Conservation (phyloP, 2,113 vertebrate species). For the Nothocercus julius region DNA sequence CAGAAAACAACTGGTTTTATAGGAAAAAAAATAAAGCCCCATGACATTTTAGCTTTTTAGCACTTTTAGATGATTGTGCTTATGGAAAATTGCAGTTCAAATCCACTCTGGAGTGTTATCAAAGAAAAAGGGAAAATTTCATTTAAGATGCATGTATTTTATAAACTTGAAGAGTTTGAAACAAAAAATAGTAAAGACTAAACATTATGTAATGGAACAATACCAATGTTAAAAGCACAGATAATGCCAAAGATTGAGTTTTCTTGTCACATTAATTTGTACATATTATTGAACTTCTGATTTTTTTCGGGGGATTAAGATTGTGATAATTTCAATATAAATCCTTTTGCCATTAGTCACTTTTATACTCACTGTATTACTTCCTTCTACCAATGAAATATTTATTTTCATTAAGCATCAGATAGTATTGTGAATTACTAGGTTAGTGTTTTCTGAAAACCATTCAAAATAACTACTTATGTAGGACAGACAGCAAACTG, state of each 20-base stretch:
- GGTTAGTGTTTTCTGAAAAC: background rate
- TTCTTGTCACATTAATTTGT: background rate
- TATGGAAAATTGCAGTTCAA: background rate
- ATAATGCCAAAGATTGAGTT: background rate
- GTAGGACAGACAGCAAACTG: background rate
- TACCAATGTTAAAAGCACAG: background rate
- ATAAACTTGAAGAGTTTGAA: background rate
- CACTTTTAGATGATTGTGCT: background rate
- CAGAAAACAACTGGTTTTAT: background rate
- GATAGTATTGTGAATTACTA: background rate
- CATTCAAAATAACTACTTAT: background rate
- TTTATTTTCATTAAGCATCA: background rate
- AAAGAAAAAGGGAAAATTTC: background rate
- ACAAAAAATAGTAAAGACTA: background rate
- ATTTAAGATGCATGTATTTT: background rate
- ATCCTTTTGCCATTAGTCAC: background rate
- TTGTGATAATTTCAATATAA: background rate
- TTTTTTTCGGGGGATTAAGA: background rate
- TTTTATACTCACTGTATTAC: background rate
- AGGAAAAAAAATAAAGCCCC: background rate
- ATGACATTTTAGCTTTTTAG: background rate
- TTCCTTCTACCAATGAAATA: background rate
- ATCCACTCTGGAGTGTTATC: background rate
- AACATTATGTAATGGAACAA: background rate
- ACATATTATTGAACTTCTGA: background rate